Evolutionary conservation across 2,888 invertebrate species (phyloP), one percentile per base, ranked within the genome.

Genomic region (Crematogaster levior): DNA sequence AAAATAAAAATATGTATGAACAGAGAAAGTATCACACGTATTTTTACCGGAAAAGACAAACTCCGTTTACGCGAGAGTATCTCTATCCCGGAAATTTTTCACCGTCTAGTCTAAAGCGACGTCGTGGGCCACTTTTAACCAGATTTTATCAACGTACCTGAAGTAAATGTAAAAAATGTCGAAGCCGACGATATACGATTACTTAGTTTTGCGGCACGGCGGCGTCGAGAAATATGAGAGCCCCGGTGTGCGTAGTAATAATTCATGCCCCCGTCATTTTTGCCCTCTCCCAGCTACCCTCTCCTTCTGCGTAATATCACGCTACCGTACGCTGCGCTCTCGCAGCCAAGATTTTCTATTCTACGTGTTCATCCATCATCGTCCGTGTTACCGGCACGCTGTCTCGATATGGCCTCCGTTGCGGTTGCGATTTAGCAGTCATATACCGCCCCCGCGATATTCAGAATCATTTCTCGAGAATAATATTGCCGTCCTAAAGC

Each of bases 291-390:
- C 79, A 53, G 65, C 68, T 61, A 37, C 53, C 9, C 82, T 81
- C 73, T 60, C 82, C 68, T 74, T 81, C 82, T 82, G 75, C 72
- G 85, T 74, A 81, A 86, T 85, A 85, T 82, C 81, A 73, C 75
- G 82, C 86, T 72, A 56, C 75, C 53, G 82, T 66, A 75, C 82
- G 73, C 84, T 85, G 85, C 83, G 86, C 87, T 83, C 87, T 83
- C 72, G 82, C 81, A 84, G 82, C 89, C 86, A 89, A 91, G 91
- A 90, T 90, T 90, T 89, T 90, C 89, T 85, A 88, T 90, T 90
- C 87, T 84, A 82, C 81, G 73, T 72, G 86, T 85, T 85, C 91
- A 91, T 90, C 88, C 90, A 89, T 91, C 91, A 90, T 91, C 90
- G 89, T 90, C 84, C 77, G 43, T 56, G 82, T 83, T 84, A 72